These are phyloP conservation scores for Henricia sp. DNA, from an alignment of 53 echinoderm and acorn worm genomes.

Conservation along the genomic window DNA sequence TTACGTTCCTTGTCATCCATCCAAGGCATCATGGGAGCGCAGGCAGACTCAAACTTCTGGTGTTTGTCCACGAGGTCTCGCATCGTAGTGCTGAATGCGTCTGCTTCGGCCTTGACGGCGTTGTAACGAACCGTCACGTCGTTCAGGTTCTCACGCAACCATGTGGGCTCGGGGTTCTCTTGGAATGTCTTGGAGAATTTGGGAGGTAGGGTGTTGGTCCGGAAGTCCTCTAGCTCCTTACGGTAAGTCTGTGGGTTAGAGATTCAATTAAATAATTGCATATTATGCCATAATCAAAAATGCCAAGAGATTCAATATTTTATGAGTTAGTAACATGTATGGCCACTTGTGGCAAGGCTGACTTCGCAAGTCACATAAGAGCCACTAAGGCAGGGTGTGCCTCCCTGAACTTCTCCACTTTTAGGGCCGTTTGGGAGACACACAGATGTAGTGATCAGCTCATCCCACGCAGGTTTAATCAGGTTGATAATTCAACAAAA, in stretches of 20 bases:
- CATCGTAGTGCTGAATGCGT: constrained; percentile 65
- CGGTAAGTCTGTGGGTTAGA: constrained; percentile 73
- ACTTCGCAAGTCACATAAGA: too few relatives aligned
- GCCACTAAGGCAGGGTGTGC: too few relatives aligned
- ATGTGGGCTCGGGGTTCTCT: constrained; percentile 83
- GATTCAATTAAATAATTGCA: too few relatives aligned
- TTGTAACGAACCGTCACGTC: constrained; percentile 76
- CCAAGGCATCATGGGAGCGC: constrained; percentile 79
- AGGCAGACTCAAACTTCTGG: constrained; percentile 77
- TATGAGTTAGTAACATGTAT: too few relatives aligned
- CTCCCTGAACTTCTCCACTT: too few relatives aligned
- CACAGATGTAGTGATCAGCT: too few relatives aligned
- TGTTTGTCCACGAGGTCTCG: constrained; percentile 84
- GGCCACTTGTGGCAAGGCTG: too few relatives aligned
- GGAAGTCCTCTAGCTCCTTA: constrained; percentile 84
- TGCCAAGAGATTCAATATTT: too few relatives aligned
- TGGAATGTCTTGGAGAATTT: constrained; percentile 82
- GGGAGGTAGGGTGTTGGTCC: constrained; percentile 76
- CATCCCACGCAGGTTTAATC: too few relatives aligned
- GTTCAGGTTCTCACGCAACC: constrained; percentile 68
- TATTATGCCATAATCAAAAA: too few relatives aligned
- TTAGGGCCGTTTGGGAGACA: too few relatives aligned
- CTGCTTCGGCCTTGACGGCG: constrained; percentile 70
- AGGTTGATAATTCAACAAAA: too few relatives aligned
- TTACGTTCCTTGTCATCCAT: constrained; percentile 74